Evolutionary conservation across 2,797 vertebrate genomes (phyloP).

Genomic region (Cynodonichthys magdalenae): DNA sequence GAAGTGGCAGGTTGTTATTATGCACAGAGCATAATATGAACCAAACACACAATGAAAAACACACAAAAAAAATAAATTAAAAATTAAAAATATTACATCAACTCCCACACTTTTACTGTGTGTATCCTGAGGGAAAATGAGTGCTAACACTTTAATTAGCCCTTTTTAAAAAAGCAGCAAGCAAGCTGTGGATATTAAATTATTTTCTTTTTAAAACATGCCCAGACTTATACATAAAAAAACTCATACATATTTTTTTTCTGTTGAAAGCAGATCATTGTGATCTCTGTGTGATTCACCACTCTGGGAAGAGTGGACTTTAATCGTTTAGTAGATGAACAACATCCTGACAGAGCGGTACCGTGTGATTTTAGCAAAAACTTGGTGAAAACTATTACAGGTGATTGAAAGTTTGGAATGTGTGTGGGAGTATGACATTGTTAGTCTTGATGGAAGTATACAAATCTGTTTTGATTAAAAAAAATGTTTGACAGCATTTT

Average conservation of each 20-base stretch:
- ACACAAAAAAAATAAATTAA: no score
- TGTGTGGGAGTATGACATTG: neutral
- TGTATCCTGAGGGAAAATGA: slow-evolving; percentile 7
- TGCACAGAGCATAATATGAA: neutral
- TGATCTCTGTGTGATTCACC: slow-evolving; percentile 16
- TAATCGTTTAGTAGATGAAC: slow-evolving; percentile 36
- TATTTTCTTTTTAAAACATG: slow-evolving; percentile 4
- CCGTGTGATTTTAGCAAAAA: slow-evolving; percentile 17
- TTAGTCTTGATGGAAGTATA: slow-evolving; percentile 2
- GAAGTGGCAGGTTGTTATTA: neutral
- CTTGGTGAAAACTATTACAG: slow-evolving; percentile 40
- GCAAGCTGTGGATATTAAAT: slow-evolving; percentile 17
- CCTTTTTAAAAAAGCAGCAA: slow-evolving; percentile 14
- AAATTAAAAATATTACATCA: neutral
- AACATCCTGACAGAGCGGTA: slow-evolving; percentile 14
- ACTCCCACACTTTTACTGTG: neutral
- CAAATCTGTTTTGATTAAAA: neutral
- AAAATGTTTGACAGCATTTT: neutral
- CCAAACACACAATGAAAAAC: neutral
- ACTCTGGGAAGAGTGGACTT: slow-evolving; percentile 14
- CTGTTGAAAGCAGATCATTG: slow-evolving; percentile 1
- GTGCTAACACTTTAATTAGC: slow-evolving; percentile 24
- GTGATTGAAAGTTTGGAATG: slow-evolving; percentile 24
- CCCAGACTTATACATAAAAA: slow-evolving; percentile 14
- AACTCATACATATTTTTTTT: slow-evolving; percentile 11